Evolutionary conservation across 2,888 invertebrate genomes (phyloP).

Genomic region (Eutolmus rufibarbis): DNA sequence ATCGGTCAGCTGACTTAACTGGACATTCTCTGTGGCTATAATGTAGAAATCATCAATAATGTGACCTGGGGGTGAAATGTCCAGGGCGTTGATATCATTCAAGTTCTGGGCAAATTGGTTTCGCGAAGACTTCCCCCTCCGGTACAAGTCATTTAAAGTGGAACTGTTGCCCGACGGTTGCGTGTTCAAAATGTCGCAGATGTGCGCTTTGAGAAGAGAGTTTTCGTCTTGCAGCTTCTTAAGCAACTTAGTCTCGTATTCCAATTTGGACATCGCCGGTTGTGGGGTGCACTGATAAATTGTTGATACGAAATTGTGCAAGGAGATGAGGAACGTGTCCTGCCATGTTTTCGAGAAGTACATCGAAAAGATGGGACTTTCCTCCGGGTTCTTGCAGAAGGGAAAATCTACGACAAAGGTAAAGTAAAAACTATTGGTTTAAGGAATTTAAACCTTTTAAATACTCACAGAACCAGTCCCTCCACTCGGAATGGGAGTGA

Average conservation of each 20-base stretch:
- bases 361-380: slow-evolving; percentile 83
- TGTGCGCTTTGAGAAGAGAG: slow-evolving; percentile 70
- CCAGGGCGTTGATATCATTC: slow-evolving; percentile 70
- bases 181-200: slow-evolving; percentile 61
- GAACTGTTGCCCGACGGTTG: not conserved
- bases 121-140: not conserved
- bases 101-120: slow-evolving; percentile 63
- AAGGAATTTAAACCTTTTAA: not conserved
- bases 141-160: not conserved
- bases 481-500: slow-evolving; percentile 91
- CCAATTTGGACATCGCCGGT: slow-evolving; percentile 84
- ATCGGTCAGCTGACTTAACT: slow-evolving; percentile 59
- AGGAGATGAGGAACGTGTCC: slow-evolving; percentile 86
- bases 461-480: slow-evolving; percentile 94
- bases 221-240: slow-evolving; percentile 86
- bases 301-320: slow-evolving; percentile 92
- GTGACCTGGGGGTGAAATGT: slow-evolving; percentile 77
- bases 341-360: slow-evolving; percentile 96
- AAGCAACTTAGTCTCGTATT: slow-evolving; percentile 82
- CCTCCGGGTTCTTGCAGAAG: slow-evolving; percentile 90
- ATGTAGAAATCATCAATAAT: slow-evolving; percentile 92
- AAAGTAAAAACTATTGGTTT: not conserved
- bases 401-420: slow-evolving; percentile 75
- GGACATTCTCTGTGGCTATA: slow-evolving; percentile 77
- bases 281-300: slow-evolving; percentile 87